phyloP scores from a whole-genome alignment of 2,888 invertebrate genomes.

The Caenorhabditis becei region DNA sequence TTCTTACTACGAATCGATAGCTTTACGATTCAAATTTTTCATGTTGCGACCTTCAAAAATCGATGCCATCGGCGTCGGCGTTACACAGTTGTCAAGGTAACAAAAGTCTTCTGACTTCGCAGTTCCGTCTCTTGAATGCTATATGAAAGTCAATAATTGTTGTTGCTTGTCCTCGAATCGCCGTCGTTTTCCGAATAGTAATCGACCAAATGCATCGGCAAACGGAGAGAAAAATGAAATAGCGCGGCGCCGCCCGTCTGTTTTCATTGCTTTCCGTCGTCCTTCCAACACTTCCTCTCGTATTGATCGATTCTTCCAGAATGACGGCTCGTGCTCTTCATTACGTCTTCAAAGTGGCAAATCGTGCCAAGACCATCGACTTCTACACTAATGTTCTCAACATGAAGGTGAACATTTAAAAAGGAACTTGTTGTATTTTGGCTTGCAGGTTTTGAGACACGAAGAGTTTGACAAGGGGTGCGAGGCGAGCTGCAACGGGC shows the following conservation, averaged over 20 bases:
- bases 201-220: conserved; percentile 34
- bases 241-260: not conserved
- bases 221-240: not conserved
- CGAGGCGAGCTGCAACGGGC: conserved; percentile 98
- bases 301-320: too few species aligned
- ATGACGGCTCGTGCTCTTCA: conserved; percentile 88
- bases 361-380: conserved; percentile 89
- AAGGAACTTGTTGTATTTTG: not conserved
- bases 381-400: conserved; percentile 94
- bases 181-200: conserved; percentile 17
- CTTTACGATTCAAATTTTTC: too few species aligned
- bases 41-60: too few species aligned
- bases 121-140: too few species aligned
- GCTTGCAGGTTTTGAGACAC: conserved; percentile 86
- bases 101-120: too few species aligned
- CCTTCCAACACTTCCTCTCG: too few species aligned
- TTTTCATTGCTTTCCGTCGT: not conserved
- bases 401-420: conserved; percentile 88
- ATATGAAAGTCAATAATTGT: too few species aligned
- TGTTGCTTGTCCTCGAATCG: not conserved
- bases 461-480: conserved; percentile 98
- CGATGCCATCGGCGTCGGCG: too few species aligned
- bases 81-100: too few species aligned
- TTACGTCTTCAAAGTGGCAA: conserved; percentile 96
- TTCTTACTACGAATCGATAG: too few species aligned